Evolutionary conservation across 2,113 vertebrate genomes (phyloP).

Genomic region (Dicentrarchus labrax): DNA sequence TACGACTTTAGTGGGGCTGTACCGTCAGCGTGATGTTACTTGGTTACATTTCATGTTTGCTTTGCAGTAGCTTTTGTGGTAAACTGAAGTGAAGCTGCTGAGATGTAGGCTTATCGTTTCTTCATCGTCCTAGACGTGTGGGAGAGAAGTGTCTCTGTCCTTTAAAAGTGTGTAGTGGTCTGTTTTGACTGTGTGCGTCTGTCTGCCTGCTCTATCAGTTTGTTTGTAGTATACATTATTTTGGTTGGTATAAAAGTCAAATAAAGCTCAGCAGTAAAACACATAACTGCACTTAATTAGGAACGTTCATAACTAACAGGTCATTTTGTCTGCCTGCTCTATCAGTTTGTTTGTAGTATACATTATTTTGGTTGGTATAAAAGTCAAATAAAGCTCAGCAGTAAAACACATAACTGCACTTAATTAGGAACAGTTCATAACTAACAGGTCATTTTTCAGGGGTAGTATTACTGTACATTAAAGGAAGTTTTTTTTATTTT

Average conservation of each 20-base stretch:
- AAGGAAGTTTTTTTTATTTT: background rate
- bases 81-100: conserved; percentile 23
- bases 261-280: background rate
- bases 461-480: background rate
- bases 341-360: background rate
- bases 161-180: background rate
- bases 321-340: background rate
- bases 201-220: background rate
- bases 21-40: background rate
- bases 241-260: background rate
- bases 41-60: conserved; percentile 5
- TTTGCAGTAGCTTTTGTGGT: conserved; percentile 8
- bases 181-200: background rate
- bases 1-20: background rate
- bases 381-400: background rate
- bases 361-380: too few species aligned
- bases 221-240: background rate
- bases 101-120: conserved; percentile 4
- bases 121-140: conserved; percentile 24
- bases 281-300: background rate
- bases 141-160: conserved; percentile 30
- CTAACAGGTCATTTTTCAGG: background rate
- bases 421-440: background rate
- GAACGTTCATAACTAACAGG: background rate
- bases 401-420: background rate